These are phyloP conservation scores for Xylophagus ater DNA, from an alignment of 2,888 invertebrate species.

Conservation along the genomic window DNA sequence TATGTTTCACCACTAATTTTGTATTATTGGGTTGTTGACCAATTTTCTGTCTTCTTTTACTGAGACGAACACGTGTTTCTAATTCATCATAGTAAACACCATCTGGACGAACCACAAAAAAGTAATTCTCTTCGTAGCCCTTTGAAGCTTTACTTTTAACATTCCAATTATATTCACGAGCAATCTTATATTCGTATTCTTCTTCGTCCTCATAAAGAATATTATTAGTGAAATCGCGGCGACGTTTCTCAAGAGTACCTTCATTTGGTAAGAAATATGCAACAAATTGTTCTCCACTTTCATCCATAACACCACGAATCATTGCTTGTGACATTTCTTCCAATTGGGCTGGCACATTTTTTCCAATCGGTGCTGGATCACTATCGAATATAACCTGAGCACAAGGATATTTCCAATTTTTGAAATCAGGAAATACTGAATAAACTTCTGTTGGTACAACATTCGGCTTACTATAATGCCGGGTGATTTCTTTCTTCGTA, in stretches of 20 bases:
- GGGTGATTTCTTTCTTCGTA: constrained; percentile 69
- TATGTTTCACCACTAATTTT: constrained; percentile 74
- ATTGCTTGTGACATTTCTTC: constrained; percentile 99
- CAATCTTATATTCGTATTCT: constrained; percentile 94
- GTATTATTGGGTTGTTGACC: constrained; percentile 47
- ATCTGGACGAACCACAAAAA: constrained; percentile 82
- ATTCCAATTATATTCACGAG: constrained; percentile 98
- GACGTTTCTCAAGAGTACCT: constrained; percentile 79
- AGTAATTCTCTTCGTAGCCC: constrained; percentile 96
- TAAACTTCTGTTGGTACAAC: constrained; percentile 82
- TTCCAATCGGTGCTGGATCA: constrained; percentile 87
- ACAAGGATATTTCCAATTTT: constrained; percentile 95
- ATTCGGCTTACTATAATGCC: constrained; percentile 94
- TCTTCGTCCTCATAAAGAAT: constrained; percentile 79
- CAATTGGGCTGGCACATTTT: constrained; percentile 75
- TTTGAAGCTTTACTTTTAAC: constrained; percentile 93
- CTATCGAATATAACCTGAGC: constrained; percentile 98
- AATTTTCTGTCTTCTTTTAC: constrained; percentile 75
- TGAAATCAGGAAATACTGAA: constrained; percentile 90
- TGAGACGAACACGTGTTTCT: constrained; percentile 88
- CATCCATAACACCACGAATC: constrained; percentile 99
- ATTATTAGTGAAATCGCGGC: constrained; percentile 63
- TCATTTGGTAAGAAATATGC: constrained; percentile 96
- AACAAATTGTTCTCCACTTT: constrained; percentile 97
- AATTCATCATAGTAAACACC: constrained; percentile 91